Evolutionary conservation across 2,113 vertebrate species (phyloP), one percentile per base, ranked within the genome.

Genomic region (Vombatus ursinus): DNA sequence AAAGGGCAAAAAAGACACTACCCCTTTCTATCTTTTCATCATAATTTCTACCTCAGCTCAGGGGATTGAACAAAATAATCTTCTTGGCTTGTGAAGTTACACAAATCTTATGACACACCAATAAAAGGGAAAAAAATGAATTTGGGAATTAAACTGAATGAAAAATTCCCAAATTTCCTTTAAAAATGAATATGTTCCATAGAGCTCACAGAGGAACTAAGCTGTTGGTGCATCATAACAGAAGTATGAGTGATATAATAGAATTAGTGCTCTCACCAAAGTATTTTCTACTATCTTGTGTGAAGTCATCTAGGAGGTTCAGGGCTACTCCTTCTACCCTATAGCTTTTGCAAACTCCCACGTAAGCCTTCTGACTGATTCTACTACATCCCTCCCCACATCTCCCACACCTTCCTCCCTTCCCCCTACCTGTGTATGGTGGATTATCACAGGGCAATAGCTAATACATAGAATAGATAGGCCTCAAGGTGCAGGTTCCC

Each of bases 51-150:
- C 6, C 24, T 92, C 57, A 50, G 12, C 50, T 92, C 37, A 52
- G 23, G 47, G 23, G 57, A 14, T 47, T 52, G 48, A 90, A 92
- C 31, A 92, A 77, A 24, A 52, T 31, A 23, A 28, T 25, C 48
- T n/a, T 84, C 44, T 92, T 61, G 90, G 25, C 47, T 61, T 77
- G 89, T 48, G 90, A 95, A 84, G 61, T 54, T 92, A 77, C 23
- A n/a, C 68, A 84, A 84, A 84, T 22, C 68, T 84, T 6, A 84
- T 1, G 5, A 84, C 0, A 31, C 10, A 44, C 9, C 11, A 84
- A 84, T 92, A 49, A 52, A 16, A 31, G 48, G 48, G 52, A n/a
- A 11, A 28, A 50, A 54, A 89, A 91, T 6, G 23, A 95, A 90
- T n/a, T 61, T 92, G 53, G 26, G 16, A 91, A 57, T 25, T 53